Evolutionary conservation across 2,888 invertebrate species (phyloP), one percentile per base, ranked within the genome.

Genomic region (Microdon myrmicae): DNA sequence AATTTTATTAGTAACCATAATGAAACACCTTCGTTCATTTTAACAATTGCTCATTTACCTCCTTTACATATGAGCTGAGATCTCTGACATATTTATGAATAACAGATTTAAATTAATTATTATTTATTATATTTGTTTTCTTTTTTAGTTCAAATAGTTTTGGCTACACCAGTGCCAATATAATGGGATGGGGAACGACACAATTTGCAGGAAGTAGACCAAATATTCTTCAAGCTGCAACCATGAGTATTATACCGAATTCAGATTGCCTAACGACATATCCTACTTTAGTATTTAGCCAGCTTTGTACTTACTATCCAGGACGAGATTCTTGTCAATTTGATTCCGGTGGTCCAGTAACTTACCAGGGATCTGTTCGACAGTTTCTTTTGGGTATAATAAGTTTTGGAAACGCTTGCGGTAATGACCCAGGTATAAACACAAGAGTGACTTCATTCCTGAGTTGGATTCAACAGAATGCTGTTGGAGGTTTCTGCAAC

Each of bases 331-430:
- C 83, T 1, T 85, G 85, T 55, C 83, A 75, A 53, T 70, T 72
- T 51, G 82, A 83, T 68, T 82, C 83, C 1, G 85, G 85, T 1
- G 84, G 85, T 0, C 85, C 85, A 0, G 70, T 83, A 2, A 68
- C 83, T 2, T 23, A 23, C 2, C 25, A 45, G 31, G 74, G 78
- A 60, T 32, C 5, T 6, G 9, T 9, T 6, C 23, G 23, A 5
- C 23, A 23, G 9, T 23, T 23, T 9, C 23, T n/a, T 3, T 1
- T 23, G 3, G 23, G 23, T n/a, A 23, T 23, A 8, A 23, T 23
- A n/a, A 8, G 6, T 22, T 22, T 22, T 67, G 87, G 87, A 9
- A 64, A 71, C 0, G 75, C 70, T 9, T 87, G 87, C 71, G 86
- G 80, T 0, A 70, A 59, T 13, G 70, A 68, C 5, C 82, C 84